Conservation (phyloP, 2,113 vertebrate species). For the Scopus umbretta region DNA sequence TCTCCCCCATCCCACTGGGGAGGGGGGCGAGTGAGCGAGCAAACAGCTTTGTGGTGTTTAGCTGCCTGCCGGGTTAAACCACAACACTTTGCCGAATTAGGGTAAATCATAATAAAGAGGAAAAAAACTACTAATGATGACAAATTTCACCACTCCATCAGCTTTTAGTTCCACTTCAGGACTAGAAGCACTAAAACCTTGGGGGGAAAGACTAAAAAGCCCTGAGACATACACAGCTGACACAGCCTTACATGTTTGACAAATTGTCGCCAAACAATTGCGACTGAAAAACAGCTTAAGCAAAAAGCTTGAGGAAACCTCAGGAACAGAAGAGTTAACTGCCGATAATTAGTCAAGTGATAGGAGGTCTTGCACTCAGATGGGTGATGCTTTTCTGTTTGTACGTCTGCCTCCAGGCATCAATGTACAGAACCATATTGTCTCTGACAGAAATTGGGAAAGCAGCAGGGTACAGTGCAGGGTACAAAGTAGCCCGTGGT, state of each 20-base stretch:
- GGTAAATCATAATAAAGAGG: neutral
- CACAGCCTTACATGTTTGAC: accelerated
- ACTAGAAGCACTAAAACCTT: neutral
- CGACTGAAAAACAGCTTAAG: neutral
- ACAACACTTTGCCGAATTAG: neutral
- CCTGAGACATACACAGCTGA: neutral
- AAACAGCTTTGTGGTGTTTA: no score
- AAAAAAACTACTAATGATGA: neutral
- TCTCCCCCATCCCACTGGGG: no score
- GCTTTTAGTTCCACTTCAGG: neutral
- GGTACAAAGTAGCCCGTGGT: neutral
- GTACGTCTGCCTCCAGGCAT: neutral
- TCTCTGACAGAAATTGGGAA: neutral
- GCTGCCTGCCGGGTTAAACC: no score
- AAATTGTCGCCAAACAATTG: neutral
- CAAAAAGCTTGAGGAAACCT: neutral
- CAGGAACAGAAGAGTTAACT: neutral
- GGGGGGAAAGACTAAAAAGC: neutral
- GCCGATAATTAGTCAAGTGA: neutral
- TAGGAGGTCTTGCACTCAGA: neutral
- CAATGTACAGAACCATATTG: neutral
- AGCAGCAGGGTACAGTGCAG: neutral
- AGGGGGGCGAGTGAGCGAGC: no score
- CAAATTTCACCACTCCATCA: neutral
- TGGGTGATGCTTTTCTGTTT: neutral